A percentile compares a stretch with the other conserved stretches of the same genome.
Conservation (phyloP, 1,140 invertebrate species). For the Kradibia gibbosae region DNA sequence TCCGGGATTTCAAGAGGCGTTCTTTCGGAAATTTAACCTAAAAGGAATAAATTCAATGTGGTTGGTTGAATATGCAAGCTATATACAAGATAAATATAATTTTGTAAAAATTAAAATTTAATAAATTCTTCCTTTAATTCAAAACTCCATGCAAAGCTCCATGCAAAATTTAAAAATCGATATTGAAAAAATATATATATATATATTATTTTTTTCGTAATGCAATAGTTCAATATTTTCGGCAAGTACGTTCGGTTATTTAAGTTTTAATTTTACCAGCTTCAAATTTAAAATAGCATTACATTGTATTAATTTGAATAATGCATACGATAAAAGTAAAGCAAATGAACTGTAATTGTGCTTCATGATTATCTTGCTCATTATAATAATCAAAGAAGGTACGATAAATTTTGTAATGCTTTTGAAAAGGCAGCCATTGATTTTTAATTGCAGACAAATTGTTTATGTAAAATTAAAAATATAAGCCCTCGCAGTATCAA, state of each 20-base stretch:
- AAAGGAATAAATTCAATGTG: slow-evolving; percentile 23
- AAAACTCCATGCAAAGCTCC: background rate
- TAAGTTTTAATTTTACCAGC: too few relatives aligned
- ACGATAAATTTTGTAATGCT: background rate
- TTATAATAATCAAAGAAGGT: too few relatives aligned
- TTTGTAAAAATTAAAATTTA: slow-evolving; percentile 23
- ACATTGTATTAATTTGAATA: too few relatives aligned
- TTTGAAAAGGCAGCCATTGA: background rate
- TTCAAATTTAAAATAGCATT: too few relatives aligned
- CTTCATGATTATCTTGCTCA: too few relatives aligned
- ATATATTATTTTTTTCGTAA: background rate
- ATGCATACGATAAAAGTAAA: too few relatives aligned
- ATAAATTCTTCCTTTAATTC: slow-evolving; percentile 8
- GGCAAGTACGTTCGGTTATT: too few relatives aligned
- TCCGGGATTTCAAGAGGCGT: slow-evolving; percentile 8
- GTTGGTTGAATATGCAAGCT: slow-evolving; percentile 32
- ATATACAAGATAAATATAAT: slow-evolving; percentile 39
- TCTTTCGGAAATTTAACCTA: slow-evolving; percentile 21
- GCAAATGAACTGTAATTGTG: too few relatives aligned
- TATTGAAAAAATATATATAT: background rate
- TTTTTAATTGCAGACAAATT: background rate
- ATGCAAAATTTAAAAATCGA: background rate
- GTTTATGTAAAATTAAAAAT: background rate
- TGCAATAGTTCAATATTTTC: too few relatives aligned
- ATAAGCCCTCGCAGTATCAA: background rate